Conservation (phyloP, 2,888 invertebrate species). For the Gortyna flavago region DNA sequence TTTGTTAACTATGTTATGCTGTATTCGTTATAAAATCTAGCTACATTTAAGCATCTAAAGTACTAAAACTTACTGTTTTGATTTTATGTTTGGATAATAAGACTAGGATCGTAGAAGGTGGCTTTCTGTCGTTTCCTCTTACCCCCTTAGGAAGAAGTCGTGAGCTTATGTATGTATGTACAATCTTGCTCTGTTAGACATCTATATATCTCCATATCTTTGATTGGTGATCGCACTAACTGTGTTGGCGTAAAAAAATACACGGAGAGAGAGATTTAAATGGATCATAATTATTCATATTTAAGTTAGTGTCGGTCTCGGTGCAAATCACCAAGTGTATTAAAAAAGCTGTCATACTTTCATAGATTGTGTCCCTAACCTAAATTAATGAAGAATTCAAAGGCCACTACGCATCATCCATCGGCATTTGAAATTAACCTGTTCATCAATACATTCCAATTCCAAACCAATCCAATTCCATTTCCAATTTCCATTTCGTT, state of each 20-base stretch:
- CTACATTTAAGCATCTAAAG: constrained; percentile 49
- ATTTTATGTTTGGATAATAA: constrained; percentile 11
- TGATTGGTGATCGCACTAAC: neutral
- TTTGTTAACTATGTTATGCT: constrained; percentile 66
- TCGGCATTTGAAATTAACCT: neutral
- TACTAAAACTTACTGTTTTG: constrained; percentile 23
- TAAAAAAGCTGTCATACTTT: neutral
- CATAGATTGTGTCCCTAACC: neutral
- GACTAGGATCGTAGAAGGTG: neutral
- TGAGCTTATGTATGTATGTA: neutral
- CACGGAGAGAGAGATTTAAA: neutral
- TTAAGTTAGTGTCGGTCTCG: neutral
- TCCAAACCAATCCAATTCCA: too few relatives aligned
- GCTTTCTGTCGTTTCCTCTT: neutral
- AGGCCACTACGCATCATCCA: neutral
- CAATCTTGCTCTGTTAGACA: too few relatives aligned
- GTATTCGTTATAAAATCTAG: constrained; percentile 76
- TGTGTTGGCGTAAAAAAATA: neutral
- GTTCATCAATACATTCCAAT: neutral
- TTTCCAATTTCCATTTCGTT: neutral
- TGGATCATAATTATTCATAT: neutral
- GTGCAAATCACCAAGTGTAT: neutral
- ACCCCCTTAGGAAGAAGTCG: neutral
- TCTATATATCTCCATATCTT: too few relatives aligned
- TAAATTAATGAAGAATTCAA: neutral